Evolutionary conservation across 1,140 invertebrate genomes (phyloP).

Genomic region (Pteromalus puparum): DNA sequence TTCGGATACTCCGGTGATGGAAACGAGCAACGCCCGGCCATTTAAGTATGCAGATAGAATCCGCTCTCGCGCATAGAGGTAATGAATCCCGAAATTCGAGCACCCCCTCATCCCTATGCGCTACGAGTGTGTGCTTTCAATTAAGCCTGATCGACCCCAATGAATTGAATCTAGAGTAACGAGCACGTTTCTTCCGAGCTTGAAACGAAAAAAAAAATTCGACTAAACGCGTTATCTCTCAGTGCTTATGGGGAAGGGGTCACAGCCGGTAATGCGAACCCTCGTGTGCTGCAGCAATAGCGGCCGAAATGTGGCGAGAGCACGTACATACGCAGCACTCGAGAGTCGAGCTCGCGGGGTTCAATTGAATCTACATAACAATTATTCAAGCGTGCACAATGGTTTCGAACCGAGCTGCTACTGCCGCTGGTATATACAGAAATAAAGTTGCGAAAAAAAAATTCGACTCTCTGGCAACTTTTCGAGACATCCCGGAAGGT

Average conservation of each 20-base stretch:
- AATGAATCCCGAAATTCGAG: slow-evolving; percentile 21
- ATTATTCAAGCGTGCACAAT: slow-evolving; percentile 55
- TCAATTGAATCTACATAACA: slow-evolving; percentile 56
- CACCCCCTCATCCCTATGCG: slow-evolving; percentile 23
- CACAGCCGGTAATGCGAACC: slow-evolving; percentile 4
- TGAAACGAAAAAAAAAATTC: slow-evolving; percentile 16
- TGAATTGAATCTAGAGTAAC: slow-evolving; percentile 31
- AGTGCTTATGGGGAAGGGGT: background rate
- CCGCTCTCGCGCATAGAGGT: background rate
- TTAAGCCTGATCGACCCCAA: slow-evolving; percentile 56
- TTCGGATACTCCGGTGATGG: background rate
- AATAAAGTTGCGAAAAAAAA: slow-evolving; percentile 17
- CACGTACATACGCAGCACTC: background rate
- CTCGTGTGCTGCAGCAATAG: background rate
- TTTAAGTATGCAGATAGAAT: slow-evolving; percentile 44
- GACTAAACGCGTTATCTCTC: slow-evolving; percentile 26
- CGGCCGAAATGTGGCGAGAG: background rate
- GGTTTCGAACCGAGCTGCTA: background rate
- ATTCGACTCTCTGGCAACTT: background rate
- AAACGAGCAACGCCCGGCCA: background rate
- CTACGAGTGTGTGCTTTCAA: background rate
- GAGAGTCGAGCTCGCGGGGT: slow-evolving; percentile 44
- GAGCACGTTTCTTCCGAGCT: background rate
- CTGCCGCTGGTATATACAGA: background rate
- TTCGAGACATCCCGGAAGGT: slow-evolving; percentile 7